Base-by-base conservation (phyloP, 1,140 invertebrate genomes). In the Caenorhabditis brenneri region DNA sequence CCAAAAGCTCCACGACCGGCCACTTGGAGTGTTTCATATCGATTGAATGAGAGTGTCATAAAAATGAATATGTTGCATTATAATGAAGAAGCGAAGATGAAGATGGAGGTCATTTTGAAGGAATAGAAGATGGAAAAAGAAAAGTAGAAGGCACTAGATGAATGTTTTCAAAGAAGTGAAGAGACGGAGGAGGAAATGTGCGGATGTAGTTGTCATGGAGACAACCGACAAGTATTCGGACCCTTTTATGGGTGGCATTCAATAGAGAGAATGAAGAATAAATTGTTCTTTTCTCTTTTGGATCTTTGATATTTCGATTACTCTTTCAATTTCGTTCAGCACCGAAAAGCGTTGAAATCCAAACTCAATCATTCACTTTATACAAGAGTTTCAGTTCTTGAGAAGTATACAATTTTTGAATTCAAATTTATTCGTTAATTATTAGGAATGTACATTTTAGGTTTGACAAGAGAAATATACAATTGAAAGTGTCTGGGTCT, bases 1-100 rank as follows among this genome's bases (percentile, higher is more conserved):
- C 81, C 81, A 33, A 65, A 82, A 60, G 81, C 81, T 1, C 81
- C 81, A 29, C 60, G 81, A 5, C 81, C 81, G 22, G 48, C 60
- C 4, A 36, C 31, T 46, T 60, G 36, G 39, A 65, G 36, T 10
- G 60, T 55, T 39, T 82, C 81, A 51, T 82, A 82, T 74, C 60
- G 36, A 46, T 74, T 29, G 15, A 49, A 22, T 22, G 55, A 58
- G 27, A 36, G 19, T 29, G 33, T 39, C 55, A 65, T 53, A 46
- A 6, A 80, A 80, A 42, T 80, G n/a, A n/a, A n/a, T n/a, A n/a
- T n/a, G n/a, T 31, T 46, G 12, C n/a, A n/a, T n/a, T n/a, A n/a
- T n/a, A n/a, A 65, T 39, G 16, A 24, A 22, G 46, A 27, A 46
- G 33, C n/a, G 29, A 19, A 31, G 36, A 36, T 58, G 15, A 33